phyloP scores from a whole-genome alignment of 2,888 invertebrate genomes.

The Taphrorychus bicolor region DNA sequence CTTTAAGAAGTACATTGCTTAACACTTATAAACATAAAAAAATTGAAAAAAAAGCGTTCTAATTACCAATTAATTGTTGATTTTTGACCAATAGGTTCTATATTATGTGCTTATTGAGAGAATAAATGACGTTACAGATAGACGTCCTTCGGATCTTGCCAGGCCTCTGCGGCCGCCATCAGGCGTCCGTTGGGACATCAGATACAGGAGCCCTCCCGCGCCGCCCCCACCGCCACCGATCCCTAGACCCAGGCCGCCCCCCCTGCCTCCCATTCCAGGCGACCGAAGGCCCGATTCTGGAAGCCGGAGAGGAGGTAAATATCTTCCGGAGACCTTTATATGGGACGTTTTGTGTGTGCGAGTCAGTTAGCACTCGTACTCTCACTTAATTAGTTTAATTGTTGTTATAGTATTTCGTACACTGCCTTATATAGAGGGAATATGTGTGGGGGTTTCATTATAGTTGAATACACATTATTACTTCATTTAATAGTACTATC shows the following conservation, averaged over 20 bases:
- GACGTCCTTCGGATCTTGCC: slow-evolving; percentile 24
- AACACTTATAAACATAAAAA: no score
- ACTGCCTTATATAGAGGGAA: neutral
- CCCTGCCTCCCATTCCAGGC: slow-evolving; percentile 19
- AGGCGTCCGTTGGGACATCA: slow-evolving; percentile 22
- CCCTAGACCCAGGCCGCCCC: neutral
- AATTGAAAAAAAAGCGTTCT: no score
- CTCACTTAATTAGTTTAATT: neutral
- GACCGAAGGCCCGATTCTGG: slow-evolving; percentile 43
- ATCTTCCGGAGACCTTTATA: slow-evolving; percentile 48
- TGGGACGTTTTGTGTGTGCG: slow-evolving; percentile 53
- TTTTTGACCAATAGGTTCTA: no score
- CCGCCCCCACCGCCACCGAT: neutral
- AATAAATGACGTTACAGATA: slow-evolving; percentile 22
- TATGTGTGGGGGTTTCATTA: no score
- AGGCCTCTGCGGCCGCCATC: slow-evolving; percentile 7
- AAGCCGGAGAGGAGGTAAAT: slow-evolving; percentile 55
- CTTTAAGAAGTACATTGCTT: no score
- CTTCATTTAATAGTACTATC: neutral
- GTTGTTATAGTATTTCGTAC: no score
- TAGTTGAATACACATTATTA: no score
- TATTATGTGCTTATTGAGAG: no score
- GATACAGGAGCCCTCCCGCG: slow-evolving; percentile 35
- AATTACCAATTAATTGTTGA: no score
- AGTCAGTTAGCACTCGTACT: slow-evolving; percentile 9